Conservation (phyloP, 2,113 vertebrate species). For the Erythrocebus patas region DNA sequence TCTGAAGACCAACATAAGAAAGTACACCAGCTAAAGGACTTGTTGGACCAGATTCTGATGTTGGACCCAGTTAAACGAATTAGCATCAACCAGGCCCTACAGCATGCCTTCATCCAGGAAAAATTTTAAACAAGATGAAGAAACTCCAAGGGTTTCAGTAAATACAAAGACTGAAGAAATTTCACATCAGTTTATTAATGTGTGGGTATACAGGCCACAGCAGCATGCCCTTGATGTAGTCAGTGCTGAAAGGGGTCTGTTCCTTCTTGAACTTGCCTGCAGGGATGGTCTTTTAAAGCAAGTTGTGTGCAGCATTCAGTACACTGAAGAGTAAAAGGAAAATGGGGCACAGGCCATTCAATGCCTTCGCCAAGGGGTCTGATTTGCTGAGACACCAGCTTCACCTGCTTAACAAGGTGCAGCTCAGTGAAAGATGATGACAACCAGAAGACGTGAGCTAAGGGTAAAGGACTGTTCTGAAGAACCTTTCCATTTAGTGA, state of each 20-base stretch:
- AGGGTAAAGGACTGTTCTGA: slow-evolving; percentile 86
- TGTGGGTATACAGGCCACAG: slow-evolving; percentile 93
- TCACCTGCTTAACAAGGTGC: slow-evolving; percentile 94
- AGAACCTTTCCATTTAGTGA: slow-evolving; percentile 78
- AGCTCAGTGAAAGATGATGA: slow-evolving; percentile 89
- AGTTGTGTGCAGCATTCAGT: slow-evolving; percentile 94
- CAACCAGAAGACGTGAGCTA: slow-evolving; percentile 88
- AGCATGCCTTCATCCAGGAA: slow-evolving; percentile 99
- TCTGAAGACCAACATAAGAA: slow-evolving; percentile 99
- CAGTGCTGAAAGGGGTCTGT: slow-evolving; percentile 93
- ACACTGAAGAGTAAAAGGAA: slow-evolving; percentile 95
- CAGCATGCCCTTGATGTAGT: slow-evolving; percentile 93
- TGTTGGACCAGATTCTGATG: slow-evolving; percentile 98
- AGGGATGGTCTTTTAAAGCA: slow-evolving; percentile 94
- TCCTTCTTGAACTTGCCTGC: slow-evolving; percentile 93
- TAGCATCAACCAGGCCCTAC: slow-evolving; percentile 99
- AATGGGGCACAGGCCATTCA: slow-evolving; percentile 91
- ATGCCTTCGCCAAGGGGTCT: slow-evolving; percentile 90
- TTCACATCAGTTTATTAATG: slow-evolving; percentile 89
- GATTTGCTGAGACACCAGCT: slow-evolving; percentile 94
- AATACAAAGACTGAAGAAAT: slow-evolving; percentile 89
- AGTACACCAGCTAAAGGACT: slow-evolving; percentile 98
- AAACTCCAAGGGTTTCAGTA: slow-evolving; percentile 88
- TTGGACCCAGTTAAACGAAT: slow-evolving; percentile 98
- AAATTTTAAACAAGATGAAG: slow-evolving; percentile 92